Percentiles rank a stretch among this genome's conserved stretches.
Conservation (phyloP, 2,888 invertebrate genomes). For the Petrolisthes cinctipes region DNA sequence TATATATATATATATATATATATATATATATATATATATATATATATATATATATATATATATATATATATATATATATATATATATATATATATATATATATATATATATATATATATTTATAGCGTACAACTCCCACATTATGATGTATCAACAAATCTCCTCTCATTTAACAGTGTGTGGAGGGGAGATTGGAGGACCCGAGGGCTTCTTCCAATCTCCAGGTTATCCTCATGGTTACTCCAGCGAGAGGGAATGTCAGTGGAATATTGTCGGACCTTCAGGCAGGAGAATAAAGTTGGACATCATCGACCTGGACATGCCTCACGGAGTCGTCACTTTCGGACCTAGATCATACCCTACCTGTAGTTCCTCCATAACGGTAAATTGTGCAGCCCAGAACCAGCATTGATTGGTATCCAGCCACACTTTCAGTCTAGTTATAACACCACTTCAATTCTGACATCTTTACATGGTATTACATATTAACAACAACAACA, state of each 20-base stretch:
- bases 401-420: too few species aligned
- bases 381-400: not conserved
- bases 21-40: too few species aligned
- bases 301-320: constrained; percentile 76
- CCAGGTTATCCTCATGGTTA: constrained; percentile 79
- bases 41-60: too few species aligned
- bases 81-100: not conserved
- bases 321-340: not conserved
- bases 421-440: too few species aligned
- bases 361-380: not conserved
- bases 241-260: constrained; percentile 73
- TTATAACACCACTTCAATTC: too few species aligned
- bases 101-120: not conserved
- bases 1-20: too few species aligned
- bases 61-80: too few species aligned
- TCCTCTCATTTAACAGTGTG: constrained; percentile 73
- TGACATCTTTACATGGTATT: too few species aligned
- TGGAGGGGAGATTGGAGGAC: constrained; percentile 76
- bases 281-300: constrained; percentile 77
- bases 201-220: constrained; percentile 79
- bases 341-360: not conserved
- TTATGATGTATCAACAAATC: too few species aligned
- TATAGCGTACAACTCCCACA: not conserved
- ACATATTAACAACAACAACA: too few species aligned
- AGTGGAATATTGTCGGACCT: constrained; percentile 80